These are phyloP conservation scores for Chaetoderma sp. DNA, from an alignment of 2,888 invertebrate genomes.

Conservation along the genomic window DNA sequence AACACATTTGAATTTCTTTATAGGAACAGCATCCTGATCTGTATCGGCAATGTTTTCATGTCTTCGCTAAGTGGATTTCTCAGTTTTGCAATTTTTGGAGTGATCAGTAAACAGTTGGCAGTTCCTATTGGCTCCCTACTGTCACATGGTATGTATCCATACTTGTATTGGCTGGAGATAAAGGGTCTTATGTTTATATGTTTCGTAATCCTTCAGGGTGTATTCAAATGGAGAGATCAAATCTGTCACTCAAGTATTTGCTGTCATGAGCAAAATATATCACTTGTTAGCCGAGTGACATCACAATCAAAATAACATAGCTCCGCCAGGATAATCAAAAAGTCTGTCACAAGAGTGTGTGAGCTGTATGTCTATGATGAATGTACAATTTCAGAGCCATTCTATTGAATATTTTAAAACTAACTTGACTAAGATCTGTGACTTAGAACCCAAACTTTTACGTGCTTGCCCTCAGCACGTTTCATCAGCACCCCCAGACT, in stretches of 20 bases:
- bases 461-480: too few relatives aligned
- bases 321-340: too few relatives aligned
- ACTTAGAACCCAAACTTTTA: too few relatives aligned
- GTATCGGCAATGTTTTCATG: constrained; percentile 45
- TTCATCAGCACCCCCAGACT: too few relatives aligned
- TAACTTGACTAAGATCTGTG: too few relatives aligned
- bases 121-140: not conserved
- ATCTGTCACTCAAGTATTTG: too few relatives aligned
- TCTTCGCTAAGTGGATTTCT: constrained; percentile 42
- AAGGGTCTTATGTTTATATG: not conserved
- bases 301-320: too few relatives aligned
- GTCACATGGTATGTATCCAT: not conserved
- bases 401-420: too few relatives aligned
- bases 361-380: not conserved
- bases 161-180: not conserved
- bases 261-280: too few relatives aligned
- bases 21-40: constrained; percentile 76
- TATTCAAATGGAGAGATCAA: not conserved
- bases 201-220: not conserved
- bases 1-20: too few relatives aligned
- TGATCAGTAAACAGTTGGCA: constrained; percentile 16
- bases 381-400: not conserved
- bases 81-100: constrained; percentile 46
- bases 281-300: too few relatives aligned
- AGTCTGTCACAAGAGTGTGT: too few relatives aligned